phyloP scores from a whole-genome alignment of 2,113 vertebrate genomes.

The Melanotaenia duboulayi region DNA sequence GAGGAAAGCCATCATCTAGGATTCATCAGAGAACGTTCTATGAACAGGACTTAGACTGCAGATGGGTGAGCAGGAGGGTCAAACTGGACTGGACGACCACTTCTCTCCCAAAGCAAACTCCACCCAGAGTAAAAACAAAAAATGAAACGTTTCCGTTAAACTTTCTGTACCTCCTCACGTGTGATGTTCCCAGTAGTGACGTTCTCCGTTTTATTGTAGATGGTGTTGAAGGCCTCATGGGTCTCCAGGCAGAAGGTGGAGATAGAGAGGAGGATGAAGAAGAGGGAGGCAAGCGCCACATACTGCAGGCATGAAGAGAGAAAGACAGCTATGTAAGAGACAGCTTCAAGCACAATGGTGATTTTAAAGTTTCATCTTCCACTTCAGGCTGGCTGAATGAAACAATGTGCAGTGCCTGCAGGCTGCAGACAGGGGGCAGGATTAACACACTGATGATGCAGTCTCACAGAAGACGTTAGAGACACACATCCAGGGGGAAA shows the following conservation, averaged over 20 bases:
- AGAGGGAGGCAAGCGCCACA: slow-evolving; percentile 93
- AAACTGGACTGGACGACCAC: background rate
- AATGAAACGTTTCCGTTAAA: background rate
- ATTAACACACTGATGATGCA: slow-evolving; percentile 40
- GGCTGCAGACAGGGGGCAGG: slow-evolving; percentile 54
- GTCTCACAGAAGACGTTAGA: slow-evolving; percentile 10
- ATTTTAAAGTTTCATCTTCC: too few species aligned
- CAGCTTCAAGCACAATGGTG: background rate
- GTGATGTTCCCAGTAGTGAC: slow-evolving; percentile 87
- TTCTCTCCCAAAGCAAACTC: too few species aligned
- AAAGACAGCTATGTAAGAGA: slow-evolving; percentile 3
- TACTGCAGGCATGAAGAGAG: slow-evolving; percentile 79
- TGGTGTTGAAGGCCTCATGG: slow-evolving; percentile 95
- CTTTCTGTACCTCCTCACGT: slow-evolving; percentile 76
- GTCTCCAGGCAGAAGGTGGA: slow-evolving; percentile 99
- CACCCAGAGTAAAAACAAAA: background rate
- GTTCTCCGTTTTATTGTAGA: slow-evolving; percentile 93
- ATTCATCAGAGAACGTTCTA: too few species aligned
- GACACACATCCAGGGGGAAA: too few species aligned
- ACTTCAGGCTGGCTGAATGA: too few species aligned
- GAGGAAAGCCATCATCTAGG: too few species aligned
- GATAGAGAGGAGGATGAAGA: slow-evolving; percentile 99
- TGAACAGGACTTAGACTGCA: background rate
- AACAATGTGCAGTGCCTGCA: background rate
- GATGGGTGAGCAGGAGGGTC: background rate